These are phyloP conservation scores for Trichogramma evanescens DNA, from an alignment of 2,888 invertebrate species.

Conservation along the genomic window DNA sequence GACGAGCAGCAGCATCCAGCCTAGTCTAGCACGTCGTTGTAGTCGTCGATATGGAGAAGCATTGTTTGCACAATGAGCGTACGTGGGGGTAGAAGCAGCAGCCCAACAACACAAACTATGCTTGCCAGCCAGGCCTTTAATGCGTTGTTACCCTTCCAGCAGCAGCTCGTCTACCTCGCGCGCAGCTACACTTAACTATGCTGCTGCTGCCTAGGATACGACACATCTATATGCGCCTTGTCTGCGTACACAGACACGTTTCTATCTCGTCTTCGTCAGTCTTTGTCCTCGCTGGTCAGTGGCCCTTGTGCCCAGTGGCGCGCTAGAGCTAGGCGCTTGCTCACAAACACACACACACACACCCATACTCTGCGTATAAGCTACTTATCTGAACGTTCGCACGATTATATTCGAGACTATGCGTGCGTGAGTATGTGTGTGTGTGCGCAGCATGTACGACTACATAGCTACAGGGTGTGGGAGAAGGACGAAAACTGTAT, in stretches of 20 bases:
- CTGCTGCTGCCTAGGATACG: no score
- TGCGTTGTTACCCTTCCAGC: constrained; percentile 26
- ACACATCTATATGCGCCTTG: no score
- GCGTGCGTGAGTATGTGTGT: no score
- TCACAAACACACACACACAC: constrained; percentile 29
- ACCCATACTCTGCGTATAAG: constrained; percentile 25
- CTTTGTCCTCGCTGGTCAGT: constrained; percentile 7
- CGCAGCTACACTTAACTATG: no score
- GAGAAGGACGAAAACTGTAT: no score
- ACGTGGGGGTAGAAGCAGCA: no score
- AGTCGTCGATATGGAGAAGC: constrained; percentile 43
- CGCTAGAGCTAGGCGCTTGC: no score
- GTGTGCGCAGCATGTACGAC: no score
- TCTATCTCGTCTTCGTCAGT: constrained; percentile 2
- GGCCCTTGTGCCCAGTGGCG: not conserved
- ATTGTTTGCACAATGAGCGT: constrained; percentile 45
- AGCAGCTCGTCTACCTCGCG: no score
- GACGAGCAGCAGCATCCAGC: not conserved
- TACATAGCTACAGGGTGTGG: not conserved
- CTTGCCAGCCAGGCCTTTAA: constrained; percentile 28
- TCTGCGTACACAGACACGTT: no score
- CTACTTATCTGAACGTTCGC: constrained; percentile 31
- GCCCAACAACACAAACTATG: no score
- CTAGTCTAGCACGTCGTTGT: constrained; percentile 38
- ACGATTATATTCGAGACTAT: no score